Evolutionary conservation across 2,797 vertebrate genomes (phyloP), one percentile per base, ranked within the genome.

Genomic region (Cottoperca gobio): DNA sequence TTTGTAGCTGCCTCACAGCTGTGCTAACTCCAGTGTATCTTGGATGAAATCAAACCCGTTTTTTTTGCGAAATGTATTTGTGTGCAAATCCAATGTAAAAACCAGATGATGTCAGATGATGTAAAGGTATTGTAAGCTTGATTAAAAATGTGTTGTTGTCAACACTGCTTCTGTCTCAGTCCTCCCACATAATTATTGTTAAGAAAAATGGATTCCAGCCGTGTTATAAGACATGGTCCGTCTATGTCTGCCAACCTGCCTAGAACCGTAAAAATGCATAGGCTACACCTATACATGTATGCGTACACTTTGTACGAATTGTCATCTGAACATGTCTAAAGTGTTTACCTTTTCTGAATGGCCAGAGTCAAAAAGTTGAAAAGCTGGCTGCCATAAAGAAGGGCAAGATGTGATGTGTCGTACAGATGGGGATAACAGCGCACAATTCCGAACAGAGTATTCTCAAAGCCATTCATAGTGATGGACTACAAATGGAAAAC

Each of bases 1-100:
- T 72, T 60, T 35, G 40, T 45, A 40, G 21, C 26, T 24, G 31
- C 33, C 19, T 28, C 4, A 48, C 62, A 79, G 61, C 68, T 85
- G 14, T 26, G 42, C 37, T 9, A 23, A 49, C 45, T 4, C 39
- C 6, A 2, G 19, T 39, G 28, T 6, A 11, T 64, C 39, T 54
- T 14, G 9, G 57, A 66, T 28, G 48, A 6, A 17, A 31, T 58
- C 53, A 26, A 61, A 48, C 2, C 11, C 3, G 14, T 7, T 3
- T 23, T 37, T 49, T 55, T n/a, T 11, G 24, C 8, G 12, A 6
- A 45, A 5, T 58, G 52, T 17, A 3, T 7, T 28, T 48, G 39
- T 2, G 63, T 62, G 24, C 39, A 67, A 62, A 67, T 58, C 4
- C 6, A 48, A 33, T 11, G 3, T 33, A 3, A 65, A 59, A 26